Conservation (phyloP, 2,888 invertebrate genomes). For the Hydroisotoma schaefferi region DNA sequence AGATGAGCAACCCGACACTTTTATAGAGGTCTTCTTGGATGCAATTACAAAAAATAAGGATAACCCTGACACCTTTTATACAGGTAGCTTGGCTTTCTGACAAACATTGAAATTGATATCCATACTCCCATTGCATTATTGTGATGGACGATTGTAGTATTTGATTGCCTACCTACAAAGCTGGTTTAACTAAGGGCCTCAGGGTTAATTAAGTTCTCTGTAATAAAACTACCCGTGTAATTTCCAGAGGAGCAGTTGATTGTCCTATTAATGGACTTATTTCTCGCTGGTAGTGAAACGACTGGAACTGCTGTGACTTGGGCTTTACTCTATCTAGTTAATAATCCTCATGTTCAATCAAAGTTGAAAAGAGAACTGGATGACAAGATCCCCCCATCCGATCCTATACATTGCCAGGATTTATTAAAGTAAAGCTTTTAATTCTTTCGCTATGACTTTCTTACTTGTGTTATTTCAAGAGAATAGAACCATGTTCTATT, state of each 20-base stretch:
- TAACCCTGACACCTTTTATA: background rate
- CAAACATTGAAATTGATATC: background rate
- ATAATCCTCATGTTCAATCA: background rate
- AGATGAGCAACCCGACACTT: background rate
- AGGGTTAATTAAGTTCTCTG: background rate
- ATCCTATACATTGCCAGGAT: background rate
- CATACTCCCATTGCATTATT: background rate
- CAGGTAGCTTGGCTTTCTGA: background rate
- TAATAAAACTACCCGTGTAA: background rate
- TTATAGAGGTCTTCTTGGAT: constrained; percentile 11
- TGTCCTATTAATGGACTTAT: background rate
- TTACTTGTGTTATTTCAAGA: no score
- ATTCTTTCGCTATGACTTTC: background rate
- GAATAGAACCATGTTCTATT: no score
- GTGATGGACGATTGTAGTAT: no score
- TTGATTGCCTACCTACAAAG: no score
- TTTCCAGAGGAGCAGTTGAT: constrained; percentile 7
- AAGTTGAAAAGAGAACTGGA: background rate
- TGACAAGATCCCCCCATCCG: background rate
- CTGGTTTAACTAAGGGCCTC: no score
- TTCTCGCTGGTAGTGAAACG: constrained; percentile 8
- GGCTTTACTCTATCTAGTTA: background rate
- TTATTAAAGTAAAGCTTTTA: background rate
- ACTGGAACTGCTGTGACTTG: constrained; percentile 2
- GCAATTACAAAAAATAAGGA: background rate